Base-by-base conservation (phyloP, 2,888 invertebrate genomes). In the Saturnia pavonia region DNA sequence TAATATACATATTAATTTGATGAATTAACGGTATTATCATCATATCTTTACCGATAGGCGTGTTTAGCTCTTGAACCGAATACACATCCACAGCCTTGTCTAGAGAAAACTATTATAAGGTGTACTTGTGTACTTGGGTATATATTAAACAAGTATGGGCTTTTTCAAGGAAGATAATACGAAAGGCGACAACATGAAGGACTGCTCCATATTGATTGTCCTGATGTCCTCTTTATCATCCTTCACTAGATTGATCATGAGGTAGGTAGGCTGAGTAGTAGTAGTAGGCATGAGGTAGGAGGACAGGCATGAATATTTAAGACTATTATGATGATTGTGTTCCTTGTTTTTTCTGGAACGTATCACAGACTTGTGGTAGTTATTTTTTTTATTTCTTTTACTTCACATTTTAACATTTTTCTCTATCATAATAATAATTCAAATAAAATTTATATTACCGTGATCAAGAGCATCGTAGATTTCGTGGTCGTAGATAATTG, bases 1-100 rank as follows among this genome's bases (percentile, higher is more conserved):
- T 22, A 19, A 22, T 9, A 34, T 48, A 8, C 25, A 97, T 51
- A 96, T 43, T 43, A 43, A 11, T 43, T 43, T 0, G 12, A 43
- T 90, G 72, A 97, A 90, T 0, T 25, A n/a, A 48, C 67, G 22
- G 12, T 11, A 43, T 19, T 1, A 45, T 45, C 14, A 12, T 12
- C 45, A 45, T 11, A 11, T 12, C 45, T 14, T 45, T 45, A 11
- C 3, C 14, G 14, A 12, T 45, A 1, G 11, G 12, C 12, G 14
- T 45, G 45, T 14, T 45, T 45, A 45, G 14, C 14, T 45, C 45
- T 12, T 45, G 12, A 45, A 45, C n/a, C 19, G 16, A 42, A 19
- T n/a, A n/a, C 8, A 22, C 16, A 40, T 9, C 66, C n/a, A 7
- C n/a, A 40, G 14, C 40, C 42, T 16, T 66, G 16, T n/a, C 16